Conservation (phyloP, 2,888 invertebrate species). For the Eilema caniola region DNA sequence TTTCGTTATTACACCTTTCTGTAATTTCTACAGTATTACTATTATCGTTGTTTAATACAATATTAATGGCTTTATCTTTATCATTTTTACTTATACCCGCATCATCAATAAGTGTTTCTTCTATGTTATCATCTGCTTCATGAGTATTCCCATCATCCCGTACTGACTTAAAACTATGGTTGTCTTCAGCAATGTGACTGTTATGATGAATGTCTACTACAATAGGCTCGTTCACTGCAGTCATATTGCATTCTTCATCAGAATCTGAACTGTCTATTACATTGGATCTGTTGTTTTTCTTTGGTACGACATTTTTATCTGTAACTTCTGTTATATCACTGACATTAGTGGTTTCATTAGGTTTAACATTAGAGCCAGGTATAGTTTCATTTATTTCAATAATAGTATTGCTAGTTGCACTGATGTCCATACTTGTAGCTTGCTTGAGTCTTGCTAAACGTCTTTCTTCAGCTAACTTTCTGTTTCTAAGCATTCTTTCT, state of each 20-base stretch:
- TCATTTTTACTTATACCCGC: conserved; percentile 43
- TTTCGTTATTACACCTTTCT: neutral
- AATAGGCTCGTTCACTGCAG: conserved; percentile 51
- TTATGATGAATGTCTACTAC: conserved; percentile 52
- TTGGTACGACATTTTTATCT: conserved; percentile 13
- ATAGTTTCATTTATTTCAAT: conserved; percentile 19
- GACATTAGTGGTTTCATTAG: conserved; percentile 17
- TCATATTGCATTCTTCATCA: conserved; percentile 56
- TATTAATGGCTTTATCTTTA: conserved; percentile 3
- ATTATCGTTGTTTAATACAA: conserved; percentile 1
- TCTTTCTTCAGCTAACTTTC: conserved; percentile 88
- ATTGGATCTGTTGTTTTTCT: conserved; percentile 28
- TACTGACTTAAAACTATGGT: conserved; percentile 44
- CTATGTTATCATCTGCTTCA: neutral
- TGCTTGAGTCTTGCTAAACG: conserved; percentile 84
- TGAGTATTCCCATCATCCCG: conserved; percentile 4
- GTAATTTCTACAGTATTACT: neutral
- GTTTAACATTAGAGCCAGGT: neutral
- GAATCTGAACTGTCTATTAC: conserved; percentile 51
- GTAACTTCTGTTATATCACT: conserved; percentile 19
- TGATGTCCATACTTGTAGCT: conserved; percentile 15
- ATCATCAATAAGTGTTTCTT: conserved; percentile 7
- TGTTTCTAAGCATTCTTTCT: conserved; percentile 90
- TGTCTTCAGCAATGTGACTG: neutral
- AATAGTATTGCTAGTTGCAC: conserved; percentile 1